Base-by-base conservation (phyloP, 2,888 invertebrate species). In the Drosophila paramelanica region DNA sequence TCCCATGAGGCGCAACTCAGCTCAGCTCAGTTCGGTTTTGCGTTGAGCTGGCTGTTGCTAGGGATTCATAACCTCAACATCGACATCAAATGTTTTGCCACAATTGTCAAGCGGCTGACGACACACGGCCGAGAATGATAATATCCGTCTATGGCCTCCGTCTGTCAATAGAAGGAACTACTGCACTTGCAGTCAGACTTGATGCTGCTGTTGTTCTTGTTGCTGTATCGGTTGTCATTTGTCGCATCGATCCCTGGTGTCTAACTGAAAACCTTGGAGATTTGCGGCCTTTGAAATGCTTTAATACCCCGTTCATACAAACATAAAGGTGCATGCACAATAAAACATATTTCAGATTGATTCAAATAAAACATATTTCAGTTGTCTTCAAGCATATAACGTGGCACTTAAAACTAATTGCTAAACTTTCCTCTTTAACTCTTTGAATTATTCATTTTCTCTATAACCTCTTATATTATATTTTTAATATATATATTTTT, bases 21-120 rank as follows among this genome's bases (percentile, higher is more conserved):
- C 20, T 11, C 43, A 45, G 5, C 20, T 20, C 42, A 20, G 17
- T 17, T 17, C 17, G 17, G 33, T 14, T 14, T 14, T 8, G 14
- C 5, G 41, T 3, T 17, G 41, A 41, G 41, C 53, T n/a, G 23
- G 13, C 10, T 17, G 49, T 13, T 14, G 17, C 10, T 11, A 33
- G 33, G 36, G 8, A 31, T 64, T 50, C 38, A 64, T 65, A 45
- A 38, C 43, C 38, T 38, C 31, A 13, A 33, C 4, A 25, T 27
- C n/a, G 17, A 38, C 14, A 53, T 20, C 17, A 36, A 60, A 36
- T 36, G 43, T 38, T 45, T 27, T 17, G 53, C 23, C n/a, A 38
- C 33, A 46, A 65, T 46, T 46, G 67, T 41, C 39, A 46, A 52
- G 45, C n/a, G 13, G 17, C 47, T 10, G 14, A n/a, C 13, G 8